Base-by-base conservation (phyloP, 53 echinoderm and acorn worm genomes). In the Apostichopus leukothele region DNA sequence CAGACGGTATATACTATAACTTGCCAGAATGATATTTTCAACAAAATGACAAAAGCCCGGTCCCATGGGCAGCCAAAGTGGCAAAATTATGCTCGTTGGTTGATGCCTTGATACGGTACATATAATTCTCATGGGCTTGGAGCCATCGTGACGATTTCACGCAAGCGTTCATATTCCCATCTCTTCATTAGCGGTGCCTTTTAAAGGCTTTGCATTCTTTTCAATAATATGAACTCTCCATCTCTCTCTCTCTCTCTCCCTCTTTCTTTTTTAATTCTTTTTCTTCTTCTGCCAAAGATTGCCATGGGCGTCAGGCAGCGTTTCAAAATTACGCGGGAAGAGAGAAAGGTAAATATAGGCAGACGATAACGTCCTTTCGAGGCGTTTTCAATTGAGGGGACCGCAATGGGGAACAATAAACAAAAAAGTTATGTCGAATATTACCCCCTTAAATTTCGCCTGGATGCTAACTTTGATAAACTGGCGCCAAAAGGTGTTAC, bases 181-280 rank as follows among this genome's bases (percentile, higher is more conserved):
- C 81, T 81, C 81, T 81, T 81, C 81, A 81, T 81, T 81, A 81
- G 81, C 81, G 81, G 81, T 55, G 81, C 81, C 81, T 81, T 81
- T 81, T 81, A 81, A 81, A 81, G 55, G 81, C 81, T 81, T 81
- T 81, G 81, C 81, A 54, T 81, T 81, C 81, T 81, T 81, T 81
- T 81, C 81, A 81, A 81, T 81, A 81, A 81, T 54, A 18, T 59
- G 81, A 51, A 54, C 22, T n/a, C 51, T 39, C 11, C 39, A 53
- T 11, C 16, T 63, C 63, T 63, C 16, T 3, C 61, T 61, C 14
- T 61, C 61, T 7, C 16, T 63, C 9, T 63, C 16, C 16, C 6
- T 71, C 20, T 16, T 18, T 71, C 18, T 19, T 6, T 71, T 71
- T n/a, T 71, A 16, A 6, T 13, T 71, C 71, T n/a, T 16, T n/a